These are phyloP conservation scores for Ornithoptera priamus DNA, from an alignment of 2,888 invertebrate species.

Conservation along the genomic window DNA sequence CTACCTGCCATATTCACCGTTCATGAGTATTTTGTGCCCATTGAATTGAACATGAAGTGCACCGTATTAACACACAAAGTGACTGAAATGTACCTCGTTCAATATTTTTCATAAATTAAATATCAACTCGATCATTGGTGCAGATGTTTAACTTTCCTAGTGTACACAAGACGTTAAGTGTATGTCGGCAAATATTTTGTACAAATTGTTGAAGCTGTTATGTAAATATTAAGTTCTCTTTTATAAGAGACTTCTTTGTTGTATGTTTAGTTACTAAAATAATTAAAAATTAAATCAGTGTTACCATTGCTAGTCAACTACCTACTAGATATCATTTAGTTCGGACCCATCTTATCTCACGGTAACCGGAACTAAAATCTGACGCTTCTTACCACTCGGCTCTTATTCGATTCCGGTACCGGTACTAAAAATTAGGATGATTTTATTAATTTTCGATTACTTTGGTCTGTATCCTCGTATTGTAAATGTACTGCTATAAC, in stretches of 20 bases:
- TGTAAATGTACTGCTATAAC: no score
- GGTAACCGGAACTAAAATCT: background rate
- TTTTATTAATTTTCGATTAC: no score
- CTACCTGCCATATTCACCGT: slow-evolving; percentile 20
- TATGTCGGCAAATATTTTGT: no score
- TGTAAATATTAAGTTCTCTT: no score
- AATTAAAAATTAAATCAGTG: background rate
- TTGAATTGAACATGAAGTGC: slow-evolving; percentile 20
- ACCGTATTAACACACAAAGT: slow-evolving; percentile 4
- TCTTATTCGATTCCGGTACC: no score
- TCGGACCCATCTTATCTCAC: background rate
- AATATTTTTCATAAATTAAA: slow-evolving; percentile 3
- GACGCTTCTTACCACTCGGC: no score
- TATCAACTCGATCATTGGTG: background rate
- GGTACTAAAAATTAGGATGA: no score
- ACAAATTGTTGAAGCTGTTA: no score
- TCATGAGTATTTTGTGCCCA: slow-evolving; percentile 19
- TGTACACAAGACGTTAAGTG: background rate
- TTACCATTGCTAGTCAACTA: background rate
- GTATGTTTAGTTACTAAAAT: background rate
- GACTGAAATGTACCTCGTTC: slow-evolving; percentile 2
- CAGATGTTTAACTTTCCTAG: background rate
- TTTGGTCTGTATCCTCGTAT: no score
- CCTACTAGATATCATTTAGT: background rate
- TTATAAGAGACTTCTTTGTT: background rate